Percentiles rank a stretch among this genome's conserved stretches.
These are phyloP conservation scores for Paradoxurus hermaphroditus DNA, from an alignment of 2,113 vertebrate species.

Conservation along the genomic window DNA sequence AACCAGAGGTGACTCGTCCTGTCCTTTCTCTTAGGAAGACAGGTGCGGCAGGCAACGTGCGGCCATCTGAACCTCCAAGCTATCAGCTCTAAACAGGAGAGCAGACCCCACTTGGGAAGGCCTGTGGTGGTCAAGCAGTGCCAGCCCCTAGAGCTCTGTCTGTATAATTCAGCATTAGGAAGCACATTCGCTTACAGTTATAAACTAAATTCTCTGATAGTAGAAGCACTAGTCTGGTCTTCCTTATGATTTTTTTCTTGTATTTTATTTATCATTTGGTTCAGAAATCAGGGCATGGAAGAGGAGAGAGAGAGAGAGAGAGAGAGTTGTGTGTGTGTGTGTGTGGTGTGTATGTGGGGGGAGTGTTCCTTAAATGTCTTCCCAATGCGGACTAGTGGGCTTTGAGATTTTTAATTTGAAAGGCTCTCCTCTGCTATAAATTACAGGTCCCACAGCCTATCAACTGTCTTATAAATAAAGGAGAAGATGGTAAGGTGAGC, in stretches of 20 bases:
- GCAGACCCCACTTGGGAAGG: not conserved
- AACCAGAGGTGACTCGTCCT: not conserved
- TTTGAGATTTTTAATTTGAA: constrained; percentile 26
- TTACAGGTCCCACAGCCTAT: not conserved
- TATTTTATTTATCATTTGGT: constrained; percentile 2
- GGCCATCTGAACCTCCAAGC: not conserved
- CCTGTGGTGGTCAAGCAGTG: not conserved
- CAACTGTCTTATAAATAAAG: not conserved
- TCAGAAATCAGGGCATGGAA: not conserved
- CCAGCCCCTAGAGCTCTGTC: not conserved
- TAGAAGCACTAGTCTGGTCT: not conserved
- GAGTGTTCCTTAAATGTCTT: not conserved
- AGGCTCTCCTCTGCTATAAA: not conserved
- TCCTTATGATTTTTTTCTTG: not conserved
- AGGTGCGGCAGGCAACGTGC: not conserved
- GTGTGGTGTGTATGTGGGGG: fast-evolving
- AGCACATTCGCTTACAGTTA: not conserved
- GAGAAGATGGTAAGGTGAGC: not conserved
- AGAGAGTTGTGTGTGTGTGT: too few species aligned
- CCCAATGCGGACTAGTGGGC: not conserved
- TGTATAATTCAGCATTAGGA: not conserved
- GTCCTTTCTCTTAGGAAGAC: not conserved
- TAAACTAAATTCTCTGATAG: not conserved
- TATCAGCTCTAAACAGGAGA: not conserved
- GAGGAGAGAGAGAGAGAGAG: too few species aligned